Conservation (phyloP, 2,113 vertebrate species). For the Prolemur simus region DNA sequence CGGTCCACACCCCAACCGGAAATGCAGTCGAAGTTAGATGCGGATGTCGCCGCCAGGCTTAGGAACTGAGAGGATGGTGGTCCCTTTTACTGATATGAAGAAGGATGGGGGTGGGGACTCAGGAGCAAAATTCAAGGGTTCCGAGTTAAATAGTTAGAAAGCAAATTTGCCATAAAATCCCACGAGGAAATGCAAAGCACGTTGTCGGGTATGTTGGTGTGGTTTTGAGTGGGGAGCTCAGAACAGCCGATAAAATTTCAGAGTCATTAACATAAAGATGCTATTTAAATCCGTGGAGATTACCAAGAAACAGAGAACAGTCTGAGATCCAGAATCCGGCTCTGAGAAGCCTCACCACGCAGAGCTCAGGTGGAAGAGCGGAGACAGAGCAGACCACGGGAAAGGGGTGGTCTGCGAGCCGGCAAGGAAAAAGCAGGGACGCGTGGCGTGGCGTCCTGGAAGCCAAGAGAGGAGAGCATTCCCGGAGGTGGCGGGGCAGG, state of each 20-base stretch:
- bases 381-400: too few species aligned
- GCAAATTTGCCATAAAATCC: background rate
- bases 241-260: background rate
- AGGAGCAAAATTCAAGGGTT: background rate
- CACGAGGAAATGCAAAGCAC: fast-evolving
- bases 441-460: fast-evolving
- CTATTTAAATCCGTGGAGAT: background rate
- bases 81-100: background rate
- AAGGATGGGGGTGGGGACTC: background rate
- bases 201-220: too few species aligned
- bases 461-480: background rate
- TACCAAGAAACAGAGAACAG: background rate
- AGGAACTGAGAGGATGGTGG: background rate
- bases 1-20: background rate
- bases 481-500: background rate
- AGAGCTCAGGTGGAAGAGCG: background rate
- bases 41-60: background rate
- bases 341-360: background rate
- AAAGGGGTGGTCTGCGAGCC: fast-evolving
- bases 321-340: background rate
- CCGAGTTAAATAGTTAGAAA: background rate
- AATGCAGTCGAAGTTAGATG: background rate
- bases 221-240: background rate
- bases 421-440: background rate
- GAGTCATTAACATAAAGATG: background rate